These are phyloP conservation scores for Pangasius djambal DNA, from an alignment of 2,797 vertebrate species.

Conservation along the genomic window DNA sequence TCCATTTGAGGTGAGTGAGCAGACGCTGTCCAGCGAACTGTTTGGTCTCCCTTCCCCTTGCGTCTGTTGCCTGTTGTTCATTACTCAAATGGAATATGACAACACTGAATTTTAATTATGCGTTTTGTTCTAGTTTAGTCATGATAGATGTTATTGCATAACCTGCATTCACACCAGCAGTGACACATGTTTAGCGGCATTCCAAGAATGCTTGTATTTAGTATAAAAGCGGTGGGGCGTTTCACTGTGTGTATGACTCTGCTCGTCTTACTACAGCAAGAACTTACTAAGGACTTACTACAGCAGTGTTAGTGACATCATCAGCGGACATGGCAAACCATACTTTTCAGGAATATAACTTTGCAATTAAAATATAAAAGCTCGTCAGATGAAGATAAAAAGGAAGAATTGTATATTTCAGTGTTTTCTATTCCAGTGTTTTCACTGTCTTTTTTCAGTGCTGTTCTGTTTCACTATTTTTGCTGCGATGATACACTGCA, in stretches of 20 bases:
- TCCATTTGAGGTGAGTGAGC: slow-evolving; percentile 82
- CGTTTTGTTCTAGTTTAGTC: not conserved
- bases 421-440: not conserved
- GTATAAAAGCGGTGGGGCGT: not conserved
- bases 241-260: not conserved
- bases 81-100: not conserved
- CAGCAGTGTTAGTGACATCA: not conserved
- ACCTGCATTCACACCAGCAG: not conserved
- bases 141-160: not conserved
- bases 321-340: not conserved
- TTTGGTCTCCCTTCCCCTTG: not conserved
- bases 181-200: not conserved
- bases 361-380: not conserved
- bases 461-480: not conserved
- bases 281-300: not conserved
- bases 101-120: not conserved
- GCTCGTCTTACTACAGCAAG: too few relatives aligned
- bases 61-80: not conserved
- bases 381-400: too few relatives aligned
- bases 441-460: not conserved
- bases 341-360: not conserved
- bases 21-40: too few relatives aligned
- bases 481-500: not conserved
- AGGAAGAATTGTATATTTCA: too few relatives aligned
- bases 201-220: not conserved